A percentile compares a stretch with the other conserved stretches of the same genome.
Conservation (phyloP, 2,113 vertebrate species). For the Rhinoptilus africanus region DNA sequence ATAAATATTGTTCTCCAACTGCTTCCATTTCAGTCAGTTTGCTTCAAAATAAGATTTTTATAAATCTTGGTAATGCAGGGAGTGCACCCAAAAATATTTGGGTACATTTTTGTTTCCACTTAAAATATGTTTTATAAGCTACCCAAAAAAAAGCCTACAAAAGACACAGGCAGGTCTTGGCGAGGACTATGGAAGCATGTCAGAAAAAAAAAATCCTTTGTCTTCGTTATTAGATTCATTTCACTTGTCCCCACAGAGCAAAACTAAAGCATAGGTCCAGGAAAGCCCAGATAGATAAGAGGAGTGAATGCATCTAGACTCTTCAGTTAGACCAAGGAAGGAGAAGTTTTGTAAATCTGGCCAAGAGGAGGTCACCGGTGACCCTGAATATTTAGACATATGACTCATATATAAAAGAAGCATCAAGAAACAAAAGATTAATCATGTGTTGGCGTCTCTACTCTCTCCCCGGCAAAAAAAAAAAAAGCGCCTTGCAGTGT, state of each 20-base stretch:
- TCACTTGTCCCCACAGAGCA: background rate
- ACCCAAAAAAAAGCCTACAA: background rate
- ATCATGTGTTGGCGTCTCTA: background rate
- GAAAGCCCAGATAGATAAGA: background rate
- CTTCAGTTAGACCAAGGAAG: background rate
- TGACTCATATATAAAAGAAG: conserved; percentile 43
- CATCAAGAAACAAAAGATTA: background rate
- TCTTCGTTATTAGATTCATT: background rate
- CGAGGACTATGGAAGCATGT: background rate
- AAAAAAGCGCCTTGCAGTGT: background rate
- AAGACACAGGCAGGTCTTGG: background rate
- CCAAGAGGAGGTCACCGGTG: background rate
- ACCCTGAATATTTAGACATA: conserved; percentile 50
- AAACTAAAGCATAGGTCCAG: background rate
- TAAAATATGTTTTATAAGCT: background rate
- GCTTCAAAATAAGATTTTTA: background rate
- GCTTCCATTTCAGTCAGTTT: background rate
- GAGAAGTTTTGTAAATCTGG: background rate
- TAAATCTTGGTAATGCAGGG: background rate
- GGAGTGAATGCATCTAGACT: background rate
- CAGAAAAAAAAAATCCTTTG: background rate
- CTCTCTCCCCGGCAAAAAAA: background rate
- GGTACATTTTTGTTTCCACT: background rate
- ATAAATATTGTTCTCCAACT: background rate
- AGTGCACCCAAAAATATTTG: background rate